phyloP scores from a whole-genome alignment of 2,888 invertebrate genomes.

The Trachelus tabidus region DNA sequence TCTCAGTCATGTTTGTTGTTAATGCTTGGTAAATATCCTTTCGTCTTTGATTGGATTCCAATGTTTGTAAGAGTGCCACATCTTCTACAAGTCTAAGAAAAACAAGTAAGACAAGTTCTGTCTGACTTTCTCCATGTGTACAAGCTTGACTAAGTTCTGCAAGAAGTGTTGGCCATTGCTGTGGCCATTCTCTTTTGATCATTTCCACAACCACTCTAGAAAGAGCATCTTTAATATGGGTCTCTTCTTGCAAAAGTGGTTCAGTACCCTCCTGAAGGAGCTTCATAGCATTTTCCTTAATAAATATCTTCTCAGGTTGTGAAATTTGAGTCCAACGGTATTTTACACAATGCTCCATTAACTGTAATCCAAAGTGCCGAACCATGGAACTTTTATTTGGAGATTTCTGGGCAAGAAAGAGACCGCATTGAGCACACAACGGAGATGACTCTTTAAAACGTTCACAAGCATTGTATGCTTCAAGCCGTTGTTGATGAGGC shows the following conservation, averaged over 20 bases:
- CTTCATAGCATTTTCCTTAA: constrained; percentile 93
- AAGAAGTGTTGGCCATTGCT: constrained; percentile 91
- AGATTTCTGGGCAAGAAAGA: constrained; percentile 78
- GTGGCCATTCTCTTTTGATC: constrained; percentile 97
- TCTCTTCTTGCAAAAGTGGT: constrained; percentile 75
- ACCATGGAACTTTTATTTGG: constrained; percentile 81
- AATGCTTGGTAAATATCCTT: constrained; percentile 92
- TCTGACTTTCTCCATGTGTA: constrained; percentile 85
- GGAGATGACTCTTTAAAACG: constrained; percentile 88
- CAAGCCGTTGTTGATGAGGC: constrained; percentile 79
- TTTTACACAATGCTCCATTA: constrained; percentile 94
- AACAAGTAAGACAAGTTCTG: constrained; percentile 89
- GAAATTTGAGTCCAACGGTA: constrained; percentile 92
- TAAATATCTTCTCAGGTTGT: constrained; percentile 87
- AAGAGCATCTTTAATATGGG: constrained; percentile 85
- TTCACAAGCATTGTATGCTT: constrained; percentile 88
- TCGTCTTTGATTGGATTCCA: constrained; percentile 88
- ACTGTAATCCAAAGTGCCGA: constrained; percentile 90
- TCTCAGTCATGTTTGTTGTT: constrained; percentile 87
- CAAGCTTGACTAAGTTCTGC: constrained; percentile 86
- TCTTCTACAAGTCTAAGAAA: constrained; percentile 93
- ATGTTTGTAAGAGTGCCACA: constrained; percentile 88
- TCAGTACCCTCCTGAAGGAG: constrained; percentile 81
- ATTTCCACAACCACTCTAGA: constrained; percentile 96
- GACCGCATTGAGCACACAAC: constrained; percentile 87